Evolutionary conservation across 2,113 vertebrate species (phyloP).

Genomic region (Chunga burmeisteri): DNA sequence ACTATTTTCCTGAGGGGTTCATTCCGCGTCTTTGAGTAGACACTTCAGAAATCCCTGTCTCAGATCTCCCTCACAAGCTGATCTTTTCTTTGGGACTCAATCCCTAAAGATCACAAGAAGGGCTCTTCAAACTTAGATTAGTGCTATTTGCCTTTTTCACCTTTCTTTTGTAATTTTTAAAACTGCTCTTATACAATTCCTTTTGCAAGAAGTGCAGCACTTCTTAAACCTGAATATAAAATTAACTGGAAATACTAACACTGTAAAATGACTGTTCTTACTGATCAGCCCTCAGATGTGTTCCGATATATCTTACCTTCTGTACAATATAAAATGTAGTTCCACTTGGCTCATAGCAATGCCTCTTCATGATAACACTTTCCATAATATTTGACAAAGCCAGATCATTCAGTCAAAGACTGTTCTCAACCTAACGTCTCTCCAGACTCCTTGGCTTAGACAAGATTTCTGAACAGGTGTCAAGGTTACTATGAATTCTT

Average conservation of each 20-base stretch:
- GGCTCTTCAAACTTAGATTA: constrained; percentile 44
- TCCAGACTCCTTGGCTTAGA: constrained; percentile 5
- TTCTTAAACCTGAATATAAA: constrained; percentile 54
- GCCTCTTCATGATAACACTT: constrained; percentile 18
- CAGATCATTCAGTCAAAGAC: not conserved
- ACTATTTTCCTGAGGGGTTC: not conserved
- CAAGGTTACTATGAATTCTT: not conserved
- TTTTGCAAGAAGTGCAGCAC: constrained; percentile 39
- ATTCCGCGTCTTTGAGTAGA: not conserved
- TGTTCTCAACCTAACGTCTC: not conserved
- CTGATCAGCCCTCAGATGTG: constrained; percentile 21
- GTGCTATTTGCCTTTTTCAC: constrained; percentile 50
- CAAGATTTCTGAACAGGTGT: constrained; percentile 6
- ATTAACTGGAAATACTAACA: constrained; percentile 45
- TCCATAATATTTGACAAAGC: not conserved
- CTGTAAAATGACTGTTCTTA: constrained; percentile 23
- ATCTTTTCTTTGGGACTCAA: constrained; percentile 25
- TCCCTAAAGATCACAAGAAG: constrained; percentile 43
- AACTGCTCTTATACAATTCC: constrained; percentile 30
- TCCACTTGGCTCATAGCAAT: constrained; percentile 20
- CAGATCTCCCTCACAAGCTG: not conserved
- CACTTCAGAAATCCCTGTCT: not conserved
- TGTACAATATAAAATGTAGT: not conserved
- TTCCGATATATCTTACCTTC: not conserved
- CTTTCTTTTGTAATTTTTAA: constrained; percentile 50